A percentile compares a stretch with the other conserved stretches of the same genome.
These are phyloP conservation scores for Corydoras maculifer DNA, from an alignment of 2,113 vertebrate genomes.

Conservation along the genomic window DNA sequence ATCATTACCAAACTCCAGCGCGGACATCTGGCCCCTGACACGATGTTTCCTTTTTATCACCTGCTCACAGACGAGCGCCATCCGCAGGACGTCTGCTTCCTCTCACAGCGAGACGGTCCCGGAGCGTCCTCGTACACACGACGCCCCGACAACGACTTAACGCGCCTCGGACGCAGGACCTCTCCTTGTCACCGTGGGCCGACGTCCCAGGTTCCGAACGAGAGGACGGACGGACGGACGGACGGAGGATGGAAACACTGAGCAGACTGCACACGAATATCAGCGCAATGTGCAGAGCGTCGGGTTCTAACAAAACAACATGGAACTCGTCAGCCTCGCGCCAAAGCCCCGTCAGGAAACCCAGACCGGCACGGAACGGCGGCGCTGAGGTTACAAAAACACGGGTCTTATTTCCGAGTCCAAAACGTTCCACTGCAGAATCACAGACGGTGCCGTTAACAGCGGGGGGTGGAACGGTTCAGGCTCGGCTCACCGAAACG, in stretches of 20 bases:
- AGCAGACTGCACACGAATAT: background rate
- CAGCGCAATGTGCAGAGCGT: no score
- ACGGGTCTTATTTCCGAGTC: no score
- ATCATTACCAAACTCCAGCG: slow-evolving; percentile 44
- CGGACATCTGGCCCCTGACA: slow-evolving; percentile 49
- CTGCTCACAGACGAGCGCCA: slow-evolving; percentile 47
- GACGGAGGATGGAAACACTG: background rate
- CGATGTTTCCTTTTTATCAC: slow-evolving; percentile 51
- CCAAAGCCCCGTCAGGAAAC: background rate
- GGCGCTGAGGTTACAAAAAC: no score
- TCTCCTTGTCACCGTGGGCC: no score
- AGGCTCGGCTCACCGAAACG: no score
- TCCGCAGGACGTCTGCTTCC: slow-evolving; percentile 47
- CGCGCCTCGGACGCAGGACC: background rate
- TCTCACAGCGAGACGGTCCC: slow-evolving; percentile 38
- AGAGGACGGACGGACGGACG: no score
- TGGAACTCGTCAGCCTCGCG: background rate
- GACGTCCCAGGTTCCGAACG: no score
- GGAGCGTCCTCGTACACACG: slow-evolving; percentile 27
- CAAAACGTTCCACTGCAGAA: no score
- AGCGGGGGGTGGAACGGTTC: no score
- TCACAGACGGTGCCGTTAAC: no score
- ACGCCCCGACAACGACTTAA: slow-evolving; percentile 45
- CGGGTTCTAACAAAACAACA: background rate
- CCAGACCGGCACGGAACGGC: no score